Evolutionary conservation across 2,797 vertebrate genomes (phyloP).

Genomic region (Ispidina lecontei): DNA sequence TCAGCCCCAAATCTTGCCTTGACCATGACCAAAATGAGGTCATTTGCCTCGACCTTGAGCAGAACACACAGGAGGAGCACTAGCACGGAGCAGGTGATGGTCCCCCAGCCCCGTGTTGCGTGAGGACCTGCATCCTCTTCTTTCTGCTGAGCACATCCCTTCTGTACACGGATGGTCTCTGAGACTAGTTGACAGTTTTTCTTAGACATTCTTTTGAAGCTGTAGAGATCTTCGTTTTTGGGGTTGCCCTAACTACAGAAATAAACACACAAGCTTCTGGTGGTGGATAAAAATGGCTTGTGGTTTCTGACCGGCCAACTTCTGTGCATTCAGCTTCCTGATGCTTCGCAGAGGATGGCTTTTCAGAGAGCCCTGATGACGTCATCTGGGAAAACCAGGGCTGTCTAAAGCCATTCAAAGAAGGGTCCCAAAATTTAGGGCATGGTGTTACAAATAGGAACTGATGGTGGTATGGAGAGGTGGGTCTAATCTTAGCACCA

Average conservation of each 20-base stretch:
- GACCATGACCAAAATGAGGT: not conserved
- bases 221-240: not conserved
- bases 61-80: not conserved
- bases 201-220: constrained; percentile 7
- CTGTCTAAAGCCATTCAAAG: not conserved
- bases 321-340: not conserved
- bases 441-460: not conserved
- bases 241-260: constrained; percentile 24
- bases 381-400: not conserved
- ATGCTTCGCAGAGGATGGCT: not conserved
- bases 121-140: not conserved
- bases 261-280: constrained; percentile 41
- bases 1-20: not conserved
- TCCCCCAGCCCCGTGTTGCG: fast-evolving
- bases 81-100: not conserved
- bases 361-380: fast-evolving
- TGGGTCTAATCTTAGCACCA: fast-evolving
- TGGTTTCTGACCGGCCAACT: not conserved
- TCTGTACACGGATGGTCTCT: not conserved
- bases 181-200: not conserved
- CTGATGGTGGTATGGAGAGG: not conserved
- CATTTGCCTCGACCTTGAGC: not conserved
- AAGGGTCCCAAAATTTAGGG: not conserved
- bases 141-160: not conserved
- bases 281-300: constrained; percentile 3